These are phyloP conservation scores for Chaenocephalus aceratus DNA, from an alignment of 2,113 vertebrate genomes.

Conservation along the genomic window DNA sequence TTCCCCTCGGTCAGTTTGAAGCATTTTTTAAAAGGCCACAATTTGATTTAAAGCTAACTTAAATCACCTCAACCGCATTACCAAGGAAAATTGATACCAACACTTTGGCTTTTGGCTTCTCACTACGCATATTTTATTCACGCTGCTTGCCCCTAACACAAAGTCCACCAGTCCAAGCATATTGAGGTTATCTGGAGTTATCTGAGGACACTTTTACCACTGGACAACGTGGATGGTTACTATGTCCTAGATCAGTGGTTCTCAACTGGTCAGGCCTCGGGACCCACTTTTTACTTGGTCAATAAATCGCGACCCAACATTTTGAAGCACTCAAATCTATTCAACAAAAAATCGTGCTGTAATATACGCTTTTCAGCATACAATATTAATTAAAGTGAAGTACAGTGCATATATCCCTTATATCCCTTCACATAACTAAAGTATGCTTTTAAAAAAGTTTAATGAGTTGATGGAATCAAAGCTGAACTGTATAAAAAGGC, in stretches of 20 bases:
- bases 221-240: slow-evolving; percentile 17
- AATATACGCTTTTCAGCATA: too few species aligned
- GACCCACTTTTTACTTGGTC: too few species aligned
- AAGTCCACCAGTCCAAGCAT: slow-evolving; percentile 50
- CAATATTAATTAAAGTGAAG: too few species aligned
- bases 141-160: slow-evolving; percentile 42
- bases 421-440: too few species aligned
- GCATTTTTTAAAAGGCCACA: not conserved
- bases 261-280: too few species aligned
- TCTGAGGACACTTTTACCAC: slow-evolving; percentile 34
- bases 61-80: not conserved
- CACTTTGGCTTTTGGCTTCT: not conserved
- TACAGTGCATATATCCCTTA: too few species aligned
- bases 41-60: not conserved
- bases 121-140: slow-evolving; percentile 1
- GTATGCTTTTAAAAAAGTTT: too few species aligned
- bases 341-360: too few species aligned
- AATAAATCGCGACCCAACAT: too few species aligned
- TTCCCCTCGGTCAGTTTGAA: not conserved
- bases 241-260: not conserved
- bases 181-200: slow-evolving; percentile 55
- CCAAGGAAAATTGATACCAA: not conserved
- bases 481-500: too few species aligned
- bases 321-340: too few species aligned
- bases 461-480: too few species aligned